Conservation (phyloP, 2,113 vertebrate species). For the Rhinolophus ferrumequinum region DNA sequence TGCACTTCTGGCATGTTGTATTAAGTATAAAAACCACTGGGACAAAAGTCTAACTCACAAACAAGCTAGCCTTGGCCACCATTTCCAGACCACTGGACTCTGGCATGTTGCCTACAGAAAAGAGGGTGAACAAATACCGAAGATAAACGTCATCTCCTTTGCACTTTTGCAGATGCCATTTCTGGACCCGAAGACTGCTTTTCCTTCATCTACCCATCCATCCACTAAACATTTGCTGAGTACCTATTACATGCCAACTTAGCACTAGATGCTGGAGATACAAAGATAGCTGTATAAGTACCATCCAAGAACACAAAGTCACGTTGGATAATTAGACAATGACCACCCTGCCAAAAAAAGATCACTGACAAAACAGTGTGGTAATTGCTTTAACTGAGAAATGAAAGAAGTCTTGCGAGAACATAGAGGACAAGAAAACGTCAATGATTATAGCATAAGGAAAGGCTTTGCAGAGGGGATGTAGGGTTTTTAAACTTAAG, state of each 20-base stretch:
- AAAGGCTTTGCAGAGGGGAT: conserved; percentile 31
- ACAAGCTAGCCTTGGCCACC: not conserved
- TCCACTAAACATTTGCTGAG: not conserved
- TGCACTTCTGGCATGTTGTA: not conserved
- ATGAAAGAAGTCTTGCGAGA: not conserved
- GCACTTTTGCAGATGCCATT: not conserved
- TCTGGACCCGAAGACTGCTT: not conserved
- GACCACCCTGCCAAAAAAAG: not conserved
- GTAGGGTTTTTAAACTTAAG: not conserved
- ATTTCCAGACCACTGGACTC: not conserved
- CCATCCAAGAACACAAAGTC: not conserved
- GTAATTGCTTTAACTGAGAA: not conserved
- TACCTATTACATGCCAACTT: not conserved
- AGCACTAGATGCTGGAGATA: not conserved
- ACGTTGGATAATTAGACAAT: not conserved
- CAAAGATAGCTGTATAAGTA: not conserved
- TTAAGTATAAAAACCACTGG: not conserved
- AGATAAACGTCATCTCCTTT: not conserved
- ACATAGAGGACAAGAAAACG: not conserved
- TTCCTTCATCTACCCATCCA: not conserved
- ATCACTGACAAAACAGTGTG: not conserved
- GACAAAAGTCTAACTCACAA: not conserved
- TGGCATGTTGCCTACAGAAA: not conserved
- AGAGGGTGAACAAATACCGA: not conserved
- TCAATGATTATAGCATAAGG: not conserved